Conservation (phyloP, 2,797 vertebrate species). For the Eupleurogrammus muticus region DNA sequence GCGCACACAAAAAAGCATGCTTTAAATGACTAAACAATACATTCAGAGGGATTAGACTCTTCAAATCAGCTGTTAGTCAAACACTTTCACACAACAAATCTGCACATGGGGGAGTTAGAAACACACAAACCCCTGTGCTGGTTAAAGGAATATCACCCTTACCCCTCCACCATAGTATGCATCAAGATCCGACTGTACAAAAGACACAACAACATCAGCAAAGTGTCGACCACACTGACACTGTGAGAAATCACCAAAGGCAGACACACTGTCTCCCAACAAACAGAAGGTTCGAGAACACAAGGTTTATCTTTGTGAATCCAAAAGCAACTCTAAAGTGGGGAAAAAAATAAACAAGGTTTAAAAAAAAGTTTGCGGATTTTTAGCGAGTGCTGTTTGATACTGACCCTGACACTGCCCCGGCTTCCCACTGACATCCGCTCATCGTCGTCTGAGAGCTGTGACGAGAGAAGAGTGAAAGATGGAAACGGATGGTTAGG, state of each 20-base stretch:
- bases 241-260: neutral
- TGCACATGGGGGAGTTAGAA: neutral
- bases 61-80: slow-evolving; percentile 22
- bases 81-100: slow-evolving; percentile 17
- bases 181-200: slow-evolving; percentile 77
- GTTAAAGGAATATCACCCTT: slow-evolving; percentile 41
- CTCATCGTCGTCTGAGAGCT: slow-evolving; percentile 96
- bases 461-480: slow-evolving; percentile 53
- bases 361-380: neutral
- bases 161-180: slow-evolving; percentile 68
- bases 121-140: neutral
- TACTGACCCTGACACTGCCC: slow-evolving; percentile 93
- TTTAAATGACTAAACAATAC: neutral
- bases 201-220: slow-evolving; percentile 48
- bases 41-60: neutral
- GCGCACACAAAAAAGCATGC: slow-evolving; percentile 1
- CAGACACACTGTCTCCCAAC: slow-evolving; percentile 3
- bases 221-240: neutral
- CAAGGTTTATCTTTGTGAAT: neutral
- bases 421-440: slow-evolving; percentile 92
- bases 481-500: slow-evolving; percentile 48
- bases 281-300: neutral
- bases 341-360: neutral
- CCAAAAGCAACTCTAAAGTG: neutral
- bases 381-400: slow-evolving; percentile 16